These are phyloP conservation scores for Diphyllodes magnificus DNA, from an alignment of 2,113 vertebrate genomes.

Conservation along the genomic window DNA sequence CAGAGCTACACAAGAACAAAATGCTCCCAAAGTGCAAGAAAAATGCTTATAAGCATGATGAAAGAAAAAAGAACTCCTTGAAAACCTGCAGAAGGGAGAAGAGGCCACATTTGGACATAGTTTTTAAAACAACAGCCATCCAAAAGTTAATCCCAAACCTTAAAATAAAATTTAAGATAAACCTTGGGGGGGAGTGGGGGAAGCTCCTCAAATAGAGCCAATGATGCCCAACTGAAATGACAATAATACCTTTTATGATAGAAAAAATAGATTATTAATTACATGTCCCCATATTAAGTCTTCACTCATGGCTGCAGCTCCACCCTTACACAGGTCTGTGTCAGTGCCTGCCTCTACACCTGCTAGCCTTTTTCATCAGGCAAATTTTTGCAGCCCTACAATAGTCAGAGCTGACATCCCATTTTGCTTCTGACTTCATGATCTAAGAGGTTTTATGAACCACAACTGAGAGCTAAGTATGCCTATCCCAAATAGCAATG, in stretches of 20 bases:
- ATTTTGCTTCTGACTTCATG: background rate
- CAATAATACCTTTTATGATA: background rate
- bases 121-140: background rate
- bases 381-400: background rate
- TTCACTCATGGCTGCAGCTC: background rate
- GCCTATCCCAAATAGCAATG: background rate
- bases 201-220: background rate
- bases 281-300: background rate
- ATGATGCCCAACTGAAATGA: background rate
- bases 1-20: background rate
- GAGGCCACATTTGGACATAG: background rate
- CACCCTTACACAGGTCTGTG: background rate
- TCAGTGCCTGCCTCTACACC: background rate
- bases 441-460: background rate
- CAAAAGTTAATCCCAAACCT: background rate
- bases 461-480: background rate
- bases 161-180: background rate
- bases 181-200: rapidly evolving
- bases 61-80: background rate
- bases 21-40: background rate
- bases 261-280: background rate
- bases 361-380: background rate
- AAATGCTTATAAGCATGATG: background rate
- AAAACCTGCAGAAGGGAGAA: background rate
- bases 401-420: background rate